phyloP scores from a whole-genome alignment of 2,113 vertebrate genomes.

The Phyllostomus discolor region DNA sequence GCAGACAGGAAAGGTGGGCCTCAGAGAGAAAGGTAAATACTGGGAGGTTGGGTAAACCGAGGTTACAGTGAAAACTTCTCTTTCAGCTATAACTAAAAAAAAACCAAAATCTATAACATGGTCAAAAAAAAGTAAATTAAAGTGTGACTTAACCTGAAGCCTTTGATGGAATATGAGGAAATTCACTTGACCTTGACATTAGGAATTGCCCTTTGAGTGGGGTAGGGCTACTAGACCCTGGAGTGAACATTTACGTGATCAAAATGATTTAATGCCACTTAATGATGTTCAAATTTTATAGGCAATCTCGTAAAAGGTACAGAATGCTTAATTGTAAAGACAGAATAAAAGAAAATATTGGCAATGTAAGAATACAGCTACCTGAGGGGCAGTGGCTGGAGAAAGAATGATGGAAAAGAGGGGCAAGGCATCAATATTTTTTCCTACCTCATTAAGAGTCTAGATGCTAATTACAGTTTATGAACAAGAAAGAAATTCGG shows the following conservation, averaged over 20 bases:
- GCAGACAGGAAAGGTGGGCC: neutral
- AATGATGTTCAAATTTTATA: neutral
- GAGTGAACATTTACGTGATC: neutral
- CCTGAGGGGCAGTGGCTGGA: neutral
- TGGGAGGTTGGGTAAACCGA: neutral
- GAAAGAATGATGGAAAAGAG: neutral
- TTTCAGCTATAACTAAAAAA: neutral
- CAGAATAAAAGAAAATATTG: neutral
- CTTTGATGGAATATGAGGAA: neutral
- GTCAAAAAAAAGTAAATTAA: neutral
- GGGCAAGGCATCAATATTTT: neutral
- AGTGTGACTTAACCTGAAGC: neutral
- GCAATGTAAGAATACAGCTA: neutral
- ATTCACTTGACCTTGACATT: neutral
- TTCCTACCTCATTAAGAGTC: neutral
- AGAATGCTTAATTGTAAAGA: neutral
- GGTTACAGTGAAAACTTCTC: neutral
- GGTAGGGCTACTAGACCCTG: neutral
- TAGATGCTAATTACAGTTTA: neutral
- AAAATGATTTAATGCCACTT: neutral
- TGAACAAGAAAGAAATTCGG: neutral
- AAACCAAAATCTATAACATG: neutral
- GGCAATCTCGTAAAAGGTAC: neutral
- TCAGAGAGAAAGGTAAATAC: neutral
- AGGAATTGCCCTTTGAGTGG: neutral